These are phyloP conservation scores for Silurus meridionalis DNA, from an alignment of 2,113 vertebrate genomes.

Conservation along the genomic window DNA sequence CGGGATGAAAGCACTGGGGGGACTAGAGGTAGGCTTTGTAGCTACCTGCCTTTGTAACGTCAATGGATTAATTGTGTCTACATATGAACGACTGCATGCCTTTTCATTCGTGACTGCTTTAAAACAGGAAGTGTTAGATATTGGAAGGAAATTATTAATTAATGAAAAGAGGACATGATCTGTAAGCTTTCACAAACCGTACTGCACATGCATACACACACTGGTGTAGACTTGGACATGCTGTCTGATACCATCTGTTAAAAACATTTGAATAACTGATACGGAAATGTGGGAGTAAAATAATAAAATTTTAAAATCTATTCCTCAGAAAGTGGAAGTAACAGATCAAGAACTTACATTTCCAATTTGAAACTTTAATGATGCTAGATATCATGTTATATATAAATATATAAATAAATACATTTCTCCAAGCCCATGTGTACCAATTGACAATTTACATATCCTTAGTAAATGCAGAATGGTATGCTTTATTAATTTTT, in stretches of 20 bases:
- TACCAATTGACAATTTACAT: background rate
- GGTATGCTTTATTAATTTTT: no score
- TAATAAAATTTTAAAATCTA: slow-evolving; percentile 38
- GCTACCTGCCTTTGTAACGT: slow-evolving; percentile 35
- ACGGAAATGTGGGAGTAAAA: slow-evolving; percentile 28
- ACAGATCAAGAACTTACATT: slow-evolving; percentile 36
- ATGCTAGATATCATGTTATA: background rate
- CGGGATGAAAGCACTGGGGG: background rate
- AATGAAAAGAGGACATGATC: background rate
- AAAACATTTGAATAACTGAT: slow-evolving; percentile 55
- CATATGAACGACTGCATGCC: background rate
- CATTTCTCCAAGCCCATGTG: no score
- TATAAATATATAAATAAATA: no score
- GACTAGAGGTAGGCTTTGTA: slow-evolving; percentile 26
- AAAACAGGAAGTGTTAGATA: slow-evolving; percentile 13
- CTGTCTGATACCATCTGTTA: slow-evolving; percentile 44
- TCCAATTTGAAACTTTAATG: slow-evolving; percentile 34
- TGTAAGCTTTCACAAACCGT: slow-evolving; percentile 27
- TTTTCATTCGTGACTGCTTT: background rate
- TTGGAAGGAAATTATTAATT: slow-evolving; percentile 22
- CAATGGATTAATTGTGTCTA: slow-evolving; percentile 23
- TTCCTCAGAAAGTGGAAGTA: slow-evolving; percentile 38
- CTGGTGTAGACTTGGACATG: slow-evolving; percentile 11
- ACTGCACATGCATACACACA: background rate
- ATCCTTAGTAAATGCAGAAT: background rate